Conservation (phyloP, 2,888 invertebrate species). For the Cordilura impudica region DNA sequence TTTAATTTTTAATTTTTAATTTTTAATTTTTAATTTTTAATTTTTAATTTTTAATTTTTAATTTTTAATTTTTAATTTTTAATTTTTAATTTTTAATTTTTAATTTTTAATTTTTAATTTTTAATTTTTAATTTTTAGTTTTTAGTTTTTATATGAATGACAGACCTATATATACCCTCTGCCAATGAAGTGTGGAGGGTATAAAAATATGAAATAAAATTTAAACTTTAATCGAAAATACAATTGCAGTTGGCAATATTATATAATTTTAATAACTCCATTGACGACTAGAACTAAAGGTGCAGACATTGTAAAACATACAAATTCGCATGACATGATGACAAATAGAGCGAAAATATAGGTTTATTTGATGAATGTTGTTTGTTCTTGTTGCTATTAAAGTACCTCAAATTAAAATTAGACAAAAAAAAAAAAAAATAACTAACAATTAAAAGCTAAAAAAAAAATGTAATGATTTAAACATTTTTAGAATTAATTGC, state of each 20-base stretch:
- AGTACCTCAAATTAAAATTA: conserved; percentile 14
- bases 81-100: no score
- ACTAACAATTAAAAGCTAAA: conserved; percentile 8
- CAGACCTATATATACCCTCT: no score
- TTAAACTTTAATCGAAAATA: background rate
- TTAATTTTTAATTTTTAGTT: no score
- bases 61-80: no score
- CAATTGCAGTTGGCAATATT: background rate
- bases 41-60: no score
- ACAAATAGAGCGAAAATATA: conserved; percentile 61
- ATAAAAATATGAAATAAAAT: no score
- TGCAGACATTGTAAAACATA: conserved; percentile 43
- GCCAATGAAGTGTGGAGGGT: no score
- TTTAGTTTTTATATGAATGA: no score
- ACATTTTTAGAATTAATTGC: background rate
- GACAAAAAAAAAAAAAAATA: conserved; percentile 14
- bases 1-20: no score
- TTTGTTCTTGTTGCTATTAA: background rate
- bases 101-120: no score
- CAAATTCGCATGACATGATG: conserved; percentile 50
- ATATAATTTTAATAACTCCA: background rate
- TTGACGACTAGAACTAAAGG: conserved; percentile 8
- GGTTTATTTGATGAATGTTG: conserved; percentile 27
- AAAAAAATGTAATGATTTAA: background rate
- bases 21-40: no score